Evolutionary conservation across 2,888 invertebrate species (phyloP).

Genomic region (Polia nebulosa): DNA sequence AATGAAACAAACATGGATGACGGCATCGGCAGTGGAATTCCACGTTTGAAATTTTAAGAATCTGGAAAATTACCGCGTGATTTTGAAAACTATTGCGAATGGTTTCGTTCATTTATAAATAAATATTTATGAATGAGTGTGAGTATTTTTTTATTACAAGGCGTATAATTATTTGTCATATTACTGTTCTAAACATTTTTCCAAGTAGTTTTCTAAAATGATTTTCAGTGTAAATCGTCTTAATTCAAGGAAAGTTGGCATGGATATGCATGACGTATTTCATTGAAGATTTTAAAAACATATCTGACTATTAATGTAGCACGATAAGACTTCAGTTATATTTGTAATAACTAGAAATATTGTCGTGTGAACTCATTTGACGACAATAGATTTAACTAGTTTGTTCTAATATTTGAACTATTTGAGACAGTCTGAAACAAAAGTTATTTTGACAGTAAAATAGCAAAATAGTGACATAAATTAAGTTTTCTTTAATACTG

Average conservation of each 20-base stretch:
- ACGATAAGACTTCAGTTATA: not conserved
- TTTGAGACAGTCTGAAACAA: not conserved
- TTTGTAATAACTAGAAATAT: constrained; percentile 16
- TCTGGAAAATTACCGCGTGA: constrained; percentile 4
- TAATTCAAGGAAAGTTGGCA: constrained; percentile 57
- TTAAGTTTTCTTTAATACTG: not conserved
- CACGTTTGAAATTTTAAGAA: constrained; percentile 32
- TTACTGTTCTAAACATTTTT: constrained; percentile 2
- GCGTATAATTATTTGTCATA: constrained; percentile 3
- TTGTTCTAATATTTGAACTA: constrained; percentile 12
- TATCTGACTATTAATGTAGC: constrained; percentile 27
- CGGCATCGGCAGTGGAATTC: constrained; percentile 37
- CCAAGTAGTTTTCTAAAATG: constrained; percentile 13
- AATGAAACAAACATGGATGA: constrained; percentile 59
- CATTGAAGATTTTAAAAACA: constrained; percentile 57
- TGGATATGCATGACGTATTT: constrained; percentile 55
- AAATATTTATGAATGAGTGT: constrained; percentile 13
- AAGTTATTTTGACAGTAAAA: not conserved
- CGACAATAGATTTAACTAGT: constrained; percentile 7
- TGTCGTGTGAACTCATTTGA: constrained; percentile 9
- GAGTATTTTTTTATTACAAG: not conserved
- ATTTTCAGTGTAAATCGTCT: constrained; percentile 21
- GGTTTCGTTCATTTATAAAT: not conserved
- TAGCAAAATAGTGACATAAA: not conserved
- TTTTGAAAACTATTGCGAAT: not conserved